These are phyloP conservation scores for Dioctria linearis DNA, from an alignment of 2,888 invertebrate genomes.

Conservation along the genomic window DNA sequence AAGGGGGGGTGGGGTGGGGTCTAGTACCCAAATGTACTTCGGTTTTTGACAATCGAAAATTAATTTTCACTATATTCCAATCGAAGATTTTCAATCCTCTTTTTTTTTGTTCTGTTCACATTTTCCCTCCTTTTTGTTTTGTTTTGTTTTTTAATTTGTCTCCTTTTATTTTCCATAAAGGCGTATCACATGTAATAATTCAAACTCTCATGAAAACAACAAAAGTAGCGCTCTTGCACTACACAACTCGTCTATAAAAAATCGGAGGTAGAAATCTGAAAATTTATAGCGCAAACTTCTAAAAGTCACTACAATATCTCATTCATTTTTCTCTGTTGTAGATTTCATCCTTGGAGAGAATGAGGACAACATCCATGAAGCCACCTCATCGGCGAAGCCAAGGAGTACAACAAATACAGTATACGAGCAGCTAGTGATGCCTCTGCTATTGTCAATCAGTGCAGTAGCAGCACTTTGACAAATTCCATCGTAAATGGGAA, in stretches of 20 bases:
- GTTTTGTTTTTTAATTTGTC: not conserved
- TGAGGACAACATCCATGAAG: constrained; percentile 62
- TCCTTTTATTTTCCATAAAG: constrained; percentile 24
- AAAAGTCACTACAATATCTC: constrained; percentile 34
- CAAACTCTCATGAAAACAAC: constrained; percentile 25
- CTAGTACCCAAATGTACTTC: not conserved
- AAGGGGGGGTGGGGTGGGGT: no score
- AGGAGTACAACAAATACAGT: constrained; percentile 10
- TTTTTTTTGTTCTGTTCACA: no score
- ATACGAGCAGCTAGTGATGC: constrained; percentile 32
- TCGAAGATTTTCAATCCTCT: constrained; percentile 29
- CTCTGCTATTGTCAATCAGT: constrained; percentile 25
- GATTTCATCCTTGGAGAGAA: constrained; percentile 63
- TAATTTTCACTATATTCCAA: no score
- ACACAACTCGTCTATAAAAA: constrained; percentile 24
- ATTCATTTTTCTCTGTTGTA: constrained; percentile 58
- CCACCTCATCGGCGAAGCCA: constrained; percentile 61
- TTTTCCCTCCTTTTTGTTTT: not conserved
- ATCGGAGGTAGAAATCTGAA: constrained; percentile 50
- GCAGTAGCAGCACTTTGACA: constrained; percentile 50
- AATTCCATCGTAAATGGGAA: constrained; percentile 48
- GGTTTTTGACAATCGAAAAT: constrained; percentile 10
- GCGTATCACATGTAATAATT: constrained; percentile 41
- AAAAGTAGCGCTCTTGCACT: constrained; percentile 12
- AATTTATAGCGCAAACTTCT: constrained; percentile 42